Evolutionary conservation across 2,113 vertebrate species (phyloP).

Genomic region (Engystomops pustulosus): DNA sequence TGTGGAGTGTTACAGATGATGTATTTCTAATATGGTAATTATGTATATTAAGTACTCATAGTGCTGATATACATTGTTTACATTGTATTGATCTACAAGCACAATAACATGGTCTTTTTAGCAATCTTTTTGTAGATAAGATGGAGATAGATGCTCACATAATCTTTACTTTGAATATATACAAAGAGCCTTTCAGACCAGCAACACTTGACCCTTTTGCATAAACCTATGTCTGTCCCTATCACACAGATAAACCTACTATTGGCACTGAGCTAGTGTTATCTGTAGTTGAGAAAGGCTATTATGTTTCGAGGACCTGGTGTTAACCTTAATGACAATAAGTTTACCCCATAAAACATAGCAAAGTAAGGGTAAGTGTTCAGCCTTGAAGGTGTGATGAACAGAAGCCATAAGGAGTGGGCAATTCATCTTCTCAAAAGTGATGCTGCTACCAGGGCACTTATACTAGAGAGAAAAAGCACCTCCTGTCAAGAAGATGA

Average conservation of each 20-base stretch:
- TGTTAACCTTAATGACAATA: constrained; percentile 66
- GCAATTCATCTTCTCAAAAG: constrained; percentile 14
- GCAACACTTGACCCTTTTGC: constrained; percentile 66
- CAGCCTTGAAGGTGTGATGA: constrained; percentile 68
- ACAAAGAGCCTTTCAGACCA: constrained; percentile 56
- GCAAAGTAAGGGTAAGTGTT: constrained; percentile 71
- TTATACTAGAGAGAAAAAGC: background rate
- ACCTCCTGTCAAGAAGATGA: background rate
- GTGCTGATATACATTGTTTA: too few relatives aligned
- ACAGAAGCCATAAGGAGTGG: constrained; percentile 73
- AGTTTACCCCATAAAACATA: constrained; percentile 70
- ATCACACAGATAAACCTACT: constrained; percentile 8
- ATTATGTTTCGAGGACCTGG: constrained; percentile 47
- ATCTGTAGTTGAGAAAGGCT: constrained; percentile 41
- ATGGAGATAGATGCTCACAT: background rate
- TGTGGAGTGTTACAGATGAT: too few relatives aligned
- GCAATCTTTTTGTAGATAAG: background rate
- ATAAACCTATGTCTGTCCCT: constrained; percentile 58
- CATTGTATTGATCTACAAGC: too few relatives aligned
- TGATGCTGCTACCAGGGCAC: background rate
- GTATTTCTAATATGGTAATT: too few relatives aligned
- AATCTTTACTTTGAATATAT: background rate
- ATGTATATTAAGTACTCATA: too few relatives aligned
- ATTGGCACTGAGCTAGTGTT: constrained; percentile 36
- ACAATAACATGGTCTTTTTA: background rate